Conservation (phyloP, 2,888 invertebrate species). For the Leucozona laternaria region DNA sequence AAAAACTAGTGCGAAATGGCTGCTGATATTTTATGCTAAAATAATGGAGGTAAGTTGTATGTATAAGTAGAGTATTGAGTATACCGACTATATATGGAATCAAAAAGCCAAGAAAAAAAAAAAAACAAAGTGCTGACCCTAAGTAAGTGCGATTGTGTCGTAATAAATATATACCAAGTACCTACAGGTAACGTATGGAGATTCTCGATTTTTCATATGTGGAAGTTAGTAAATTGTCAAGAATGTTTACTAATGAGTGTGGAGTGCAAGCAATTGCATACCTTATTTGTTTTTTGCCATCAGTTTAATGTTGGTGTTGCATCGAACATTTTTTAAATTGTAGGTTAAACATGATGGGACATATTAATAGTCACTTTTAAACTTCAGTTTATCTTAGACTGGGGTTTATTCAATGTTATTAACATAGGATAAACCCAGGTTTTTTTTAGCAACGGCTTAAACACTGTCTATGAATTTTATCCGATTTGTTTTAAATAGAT, state of each 20-base stretch:
- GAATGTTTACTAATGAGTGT: conserved; percentile 50
- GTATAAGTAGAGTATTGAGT: not conserved
- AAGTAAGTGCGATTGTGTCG: conserved; percentile 15
- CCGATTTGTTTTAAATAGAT: no score
- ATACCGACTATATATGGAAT: not conserved
- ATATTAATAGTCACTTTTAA: no score
- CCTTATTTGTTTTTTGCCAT: conserved; percentile 17
- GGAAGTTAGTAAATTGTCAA: conserved; percentile 60
- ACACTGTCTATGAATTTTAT: no score
- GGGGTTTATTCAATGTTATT: no score
- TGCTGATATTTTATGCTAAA: conserved; percentile 76
- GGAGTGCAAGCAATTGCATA: conserved; percentile 5
- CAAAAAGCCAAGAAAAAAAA: conserved; percentile 9
- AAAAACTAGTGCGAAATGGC: conserved; percentile 77
- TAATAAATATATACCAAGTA: not conserved
- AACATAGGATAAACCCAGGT: no score
- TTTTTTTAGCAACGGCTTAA: no score
- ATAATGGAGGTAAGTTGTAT: conserved; percentile 76
- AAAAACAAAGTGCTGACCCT: conserved; percentile 32
- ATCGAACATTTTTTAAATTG: not conserved
- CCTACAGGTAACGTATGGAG: not conserved
- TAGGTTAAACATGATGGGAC: not conserved
- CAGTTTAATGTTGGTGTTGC: not conserved
- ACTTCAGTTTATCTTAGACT: no score
- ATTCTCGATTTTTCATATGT: not conserved